These are phyloP conservation scores for Liolophura sinensis DNA, from an alignment of 1,140 invertebrate species.

Conservation along the genomic window DNA sequence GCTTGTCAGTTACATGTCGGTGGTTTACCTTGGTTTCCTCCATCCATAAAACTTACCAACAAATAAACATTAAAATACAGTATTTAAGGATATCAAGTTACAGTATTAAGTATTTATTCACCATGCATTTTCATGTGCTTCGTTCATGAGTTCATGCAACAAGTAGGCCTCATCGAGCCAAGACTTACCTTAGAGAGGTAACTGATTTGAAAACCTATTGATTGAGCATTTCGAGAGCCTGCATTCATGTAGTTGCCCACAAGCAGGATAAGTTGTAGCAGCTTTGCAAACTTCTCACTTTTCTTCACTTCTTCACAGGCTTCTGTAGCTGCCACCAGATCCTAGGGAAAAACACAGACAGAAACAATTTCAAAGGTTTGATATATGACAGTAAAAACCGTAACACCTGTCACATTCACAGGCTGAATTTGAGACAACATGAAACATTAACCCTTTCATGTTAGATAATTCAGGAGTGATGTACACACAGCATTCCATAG, in stretches of 20 bases:
- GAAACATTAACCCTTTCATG: background rate
- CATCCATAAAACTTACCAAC: too few species aligned
- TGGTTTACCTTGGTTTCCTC: too few species aligned
- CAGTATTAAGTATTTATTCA: too few species aligned
- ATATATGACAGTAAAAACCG: too few species aligned
- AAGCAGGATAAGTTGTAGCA: conserved; percentile 87
- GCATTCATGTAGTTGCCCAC: conserved; percentile 96
- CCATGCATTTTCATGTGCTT: too few species aligned
- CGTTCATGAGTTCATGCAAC: too few species aligned
- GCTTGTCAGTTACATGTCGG: too few species aligned
- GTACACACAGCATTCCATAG: too few species aligned
- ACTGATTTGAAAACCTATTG: conserved; percentile 95
- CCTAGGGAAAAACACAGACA: conserved; percentile 50
- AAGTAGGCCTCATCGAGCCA: background rate
- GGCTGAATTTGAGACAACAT: background rate
- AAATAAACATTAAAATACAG: too few species aligned
- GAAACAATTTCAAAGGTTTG: too few species aligned
- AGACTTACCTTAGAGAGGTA: conserved; percentile 85
- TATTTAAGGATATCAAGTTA: too few species aligned
- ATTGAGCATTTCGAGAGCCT: conserved; percentile 89
- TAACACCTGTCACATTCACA: conserved; percentile 8
- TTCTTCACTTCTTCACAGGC: conserved; percentile 93
- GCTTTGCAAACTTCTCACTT: conserved; percentile 87
- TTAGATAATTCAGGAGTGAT: too few species aligned
- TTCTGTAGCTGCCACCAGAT: conserved; percentile 91